Evolutionary conservation across 2,113 vertebrate species (phyloP), one percentile per base, ranked within the genome.

Genomic region (Eublepharis macularius): DNA sequence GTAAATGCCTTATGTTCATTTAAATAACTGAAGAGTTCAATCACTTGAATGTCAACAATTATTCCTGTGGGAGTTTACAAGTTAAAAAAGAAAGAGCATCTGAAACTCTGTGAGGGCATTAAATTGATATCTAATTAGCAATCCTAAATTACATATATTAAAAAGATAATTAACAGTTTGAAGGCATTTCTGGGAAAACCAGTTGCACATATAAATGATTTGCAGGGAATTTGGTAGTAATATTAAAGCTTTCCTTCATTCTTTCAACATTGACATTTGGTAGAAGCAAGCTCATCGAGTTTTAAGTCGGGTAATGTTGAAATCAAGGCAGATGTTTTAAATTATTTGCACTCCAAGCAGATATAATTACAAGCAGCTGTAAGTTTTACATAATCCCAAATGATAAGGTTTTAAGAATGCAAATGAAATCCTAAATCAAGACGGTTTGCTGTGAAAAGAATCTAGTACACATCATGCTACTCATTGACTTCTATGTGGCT

Each of bases 111-210:
- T 87, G 95, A 96, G 94, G 94, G 92, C 93, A 96, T 97, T 97
- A 97, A 97, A 98, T 97, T 96, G 96, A 92, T 91, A 94, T 95
- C 96, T 97, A 97, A 98, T 98, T 98, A 98, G 96, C 94, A 96
- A 95, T 92, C 81, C 94, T 94, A 97, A 97, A 97, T 98, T 97
- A 97, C 96, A 96, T 96, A 96, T 95, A 96, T 97, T 97, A 96
- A 96, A 96, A 97, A 96, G 94, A 97, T 97, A 97, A 97, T 98
- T 97, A 97, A 96, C 96, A 96, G 95, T 97, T 97, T 96, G 96
- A 96, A 95, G 93, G 89, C 93, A 47, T 74, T 96, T 94, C 93
- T 96, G 95, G 90, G 95, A 96, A 96, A 96, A 94, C 94, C 95
- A 90, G 94, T 96, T 96, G 93, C 96, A 95, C 94, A 96, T 96